Base-by-base conservation (phyloP, 2,113 vertebrate genomes). In the Opisthocomus hoazin region DNA sequence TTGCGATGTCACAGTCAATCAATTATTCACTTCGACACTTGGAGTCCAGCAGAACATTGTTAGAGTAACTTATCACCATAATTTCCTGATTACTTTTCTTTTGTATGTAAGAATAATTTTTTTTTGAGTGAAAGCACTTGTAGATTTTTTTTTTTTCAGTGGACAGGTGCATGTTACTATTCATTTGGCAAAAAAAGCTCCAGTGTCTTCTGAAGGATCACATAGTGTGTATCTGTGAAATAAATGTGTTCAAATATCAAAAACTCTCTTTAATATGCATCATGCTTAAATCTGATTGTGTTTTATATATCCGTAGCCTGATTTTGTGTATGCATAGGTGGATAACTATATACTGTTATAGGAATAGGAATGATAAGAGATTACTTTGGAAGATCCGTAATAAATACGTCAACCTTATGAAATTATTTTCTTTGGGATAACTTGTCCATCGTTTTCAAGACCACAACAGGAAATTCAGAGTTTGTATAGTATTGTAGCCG, bases 11-110 rank as follows among this genome's bases (percentile, higher is more conserved):
- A 96, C 95, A 96, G 77, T 95, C 37, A 65, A 97, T 93, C 97
- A 95, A 39, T 94, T 97, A 97, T 96, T 98, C 93, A 81, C 61
- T 96, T 93, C 81, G 81, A 98, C 96, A 88, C 84, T 95, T 87
- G 48, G 24, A 63, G 37, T 94, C 81, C 90, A 53, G 46, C 90
- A 92, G 93, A 93, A 87, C 77, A 36, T 64, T 66, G 85, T 43
- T 80, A 58, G 29, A 63, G 86, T 41, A 91, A 74, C 46, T 70
- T 78, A 75, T 17, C 78, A 27, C 63, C 41, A 1, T 60, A 91
- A 87, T 61, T 94, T 94, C 46, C 63, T 39, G 12, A 56, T 91
- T 82, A 70, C 26, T 90, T 83, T 30, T 86, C 76, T 76, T 26
- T 61, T 43, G 5, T 51, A 6, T 37, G 2, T 26, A 15, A 24